Evolutionary conservation across 2,797 vertebrate species (phyloP).

Genomic region (Rhynchonycteris naso): DNA sequence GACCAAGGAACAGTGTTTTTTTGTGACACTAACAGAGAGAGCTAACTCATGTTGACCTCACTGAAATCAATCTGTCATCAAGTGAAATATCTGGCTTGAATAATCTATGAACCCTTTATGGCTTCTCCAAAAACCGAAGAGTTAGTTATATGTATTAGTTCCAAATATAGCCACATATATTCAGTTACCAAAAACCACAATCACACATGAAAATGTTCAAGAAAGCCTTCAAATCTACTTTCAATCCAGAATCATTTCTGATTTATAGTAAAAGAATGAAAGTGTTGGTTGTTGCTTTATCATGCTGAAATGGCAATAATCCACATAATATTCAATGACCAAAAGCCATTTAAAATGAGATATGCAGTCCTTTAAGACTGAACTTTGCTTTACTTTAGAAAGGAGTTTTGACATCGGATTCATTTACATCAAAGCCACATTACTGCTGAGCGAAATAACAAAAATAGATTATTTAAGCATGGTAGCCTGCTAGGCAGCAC

Average conservation of each 20-base stretch:
- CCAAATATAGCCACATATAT: neutral
- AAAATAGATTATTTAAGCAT: conserved; percentile 39
- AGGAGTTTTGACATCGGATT: conserved; percentile 13
- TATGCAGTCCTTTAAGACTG: conserved; percentile 3
- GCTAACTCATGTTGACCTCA: neutral
- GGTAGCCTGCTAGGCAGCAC: neutral
- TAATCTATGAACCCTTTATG: conserved; percentile 14
- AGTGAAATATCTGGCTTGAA: neutral
- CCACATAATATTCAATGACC: neutral
- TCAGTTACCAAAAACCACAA: conserved; percentile 20
- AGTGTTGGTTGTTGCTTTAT: neutral
- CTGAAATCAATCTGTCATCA: conserved; percentile 27
- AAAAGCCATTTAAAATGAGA: conserved; percentile 8
- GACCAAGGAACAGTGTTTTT: conserved; percentile 29
- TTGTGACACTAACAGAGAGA: neutral
- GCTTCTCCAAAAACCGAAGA: neutral
- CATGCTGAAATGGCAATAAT: neutral
- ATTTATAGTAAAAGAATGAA: neutral
- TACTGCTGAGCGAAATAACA: conserved; percentile 61
- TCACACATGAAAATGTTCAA: neutral
- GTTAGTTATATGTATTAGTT: neutral
- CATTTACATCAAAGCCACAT: conserved; percentile 41
- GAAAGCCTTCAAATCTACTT: conserved; percentile 37
- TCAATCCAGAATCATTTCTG: neutral
- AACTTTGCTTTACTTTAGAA: conserved; percentile 45